A percentile compares a stretch with the other conserved stretches of the same genome.
These are phyloP conservation scores for Sarcophaga bullata DNA, from an alignment of 1,140 invertebrate genomes.

Conservation along the genomic window DNA sequence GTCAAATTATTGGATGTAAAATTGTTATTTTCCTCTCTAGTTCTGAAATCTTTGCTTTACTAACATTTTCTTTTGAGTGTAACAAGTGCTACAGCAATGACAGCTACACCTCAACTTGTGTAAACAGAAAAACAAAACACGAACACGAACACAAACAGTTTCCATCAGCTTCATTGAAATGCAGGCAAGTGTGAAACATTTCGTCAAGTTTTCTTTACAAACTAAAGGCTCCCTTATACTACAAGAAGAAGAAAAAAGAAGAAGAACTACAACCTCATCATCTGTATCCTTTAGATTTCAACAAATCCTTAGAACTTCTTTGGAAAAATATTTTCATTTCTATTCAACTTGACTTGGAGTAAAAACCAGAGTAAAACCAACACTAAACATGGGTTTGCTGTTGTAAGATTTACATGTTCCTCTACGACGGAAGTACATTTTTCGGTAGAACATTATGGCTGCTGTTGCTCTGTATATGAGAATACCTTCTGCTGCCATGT, in stretches of 20 bases:
- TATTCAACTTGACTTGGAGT: not conserved
- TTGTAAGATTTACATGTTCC: not conserved
- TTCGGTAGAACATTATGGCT: not conserved
- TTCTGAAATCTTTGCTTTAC: too few relatives aligned
- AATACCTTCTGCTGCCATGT: too few relatives aligned
- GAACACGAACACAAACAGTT: not conserved
- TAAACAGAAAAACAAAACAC: not conserved
- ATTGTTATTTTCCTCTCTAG: too few relatives aligned
- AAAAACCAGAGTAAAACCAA: too few relatives aligned
- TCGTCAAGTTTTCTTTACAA: not conserved
- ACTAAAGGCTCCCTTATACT: too few relatives aligned
- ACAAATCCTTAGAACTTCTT: not conserved
- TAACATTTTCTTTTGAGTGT: too few relatives aligned
- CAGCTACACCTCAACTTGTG: constrained; percentile 4
- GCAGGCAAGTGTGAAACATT: constrained; percentile 16
- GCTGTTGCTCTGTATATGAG: too few relatives aligned
- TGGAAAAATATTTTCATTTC: not conserved
- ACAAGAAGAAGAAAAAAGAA: too few relatives aligned
- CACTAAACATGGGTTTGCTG: not conserved
- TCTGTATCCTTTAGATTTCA: not conserved
- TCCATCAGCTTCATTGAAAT: constrained; percentile 5
- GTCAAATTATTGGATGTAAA: too few relatives aligned
- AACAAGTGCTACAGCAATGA: not conserved
- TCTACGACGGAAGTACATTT: not conserved
- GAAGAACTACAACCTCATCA: not conserved